Conservation (phyloP, 2,888 invertebrate species). For the Melanchra persicariae region DNA sequence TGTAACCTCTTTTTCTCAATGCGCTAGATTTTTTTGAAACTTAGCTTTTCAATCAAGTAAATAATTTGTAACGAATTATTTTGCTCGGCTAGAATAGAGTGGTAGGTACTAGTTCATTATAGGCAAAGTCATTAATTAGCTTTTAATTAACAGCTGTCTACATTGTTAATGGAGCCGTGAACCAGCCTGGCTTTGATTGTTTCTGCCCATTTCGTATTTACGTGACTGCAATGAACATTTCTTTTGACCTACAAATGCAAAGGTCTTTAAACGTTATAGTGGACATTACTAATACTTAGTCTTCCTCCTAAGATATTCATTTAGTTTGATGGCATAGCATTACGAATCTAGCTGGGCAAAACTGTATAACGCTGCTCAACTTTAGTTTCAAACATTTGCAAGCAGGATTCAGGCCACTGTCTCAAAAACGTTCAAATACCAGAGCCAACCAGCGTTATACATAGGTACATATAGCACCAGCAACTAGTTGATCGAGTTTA, state of each 20-base stretch:
- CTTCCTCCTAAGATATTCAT: background rate
- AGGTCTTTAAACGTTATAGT: background rate
- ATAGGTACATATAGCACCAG: background rate
- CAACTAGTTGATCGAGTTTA: too few relatives aligned
- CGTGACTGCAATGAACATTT: constrained; percentile 27
- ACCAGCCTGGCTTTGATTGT: constrained; percentile 39
- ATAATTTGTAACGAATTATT: background rate
- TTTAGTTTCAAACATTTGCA: background rate
- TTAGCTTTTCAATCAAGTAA: background rate
- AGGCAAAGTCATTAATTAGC: constrained; percentile 39
- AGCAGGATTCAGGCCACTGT: background rate
- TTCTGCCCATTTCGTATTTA: constrained; percentile 27
- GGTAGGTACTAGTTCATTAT: constrained; percentile 2
- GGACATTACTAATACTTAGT: background rate
- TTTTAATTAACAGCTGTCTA: constrained; percentile 52
- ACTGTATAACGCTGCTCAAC: background rate
- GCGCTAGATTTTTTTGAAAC: background rate
- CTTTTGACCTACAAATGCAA: constrained; percentile 3
- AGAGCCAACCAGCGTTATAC: background rate
- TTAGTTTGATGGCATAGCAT: constrained; percentile 28
- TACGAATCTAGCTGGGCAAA: background rate
- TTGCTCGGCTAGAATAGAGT: background rate
- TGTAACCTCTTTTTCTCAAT: background rate
- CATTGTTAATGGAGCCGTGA: constrained; percentile 35
- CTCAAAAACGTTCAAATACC: background rate